Percentiles rank a stretch among this genome's conserved stretches.
These are phyloP conservation scores for Nasua narica DNA, from an alignment of 2,797 vertebrate genomes.

Conservation along the genomic window DNA sequence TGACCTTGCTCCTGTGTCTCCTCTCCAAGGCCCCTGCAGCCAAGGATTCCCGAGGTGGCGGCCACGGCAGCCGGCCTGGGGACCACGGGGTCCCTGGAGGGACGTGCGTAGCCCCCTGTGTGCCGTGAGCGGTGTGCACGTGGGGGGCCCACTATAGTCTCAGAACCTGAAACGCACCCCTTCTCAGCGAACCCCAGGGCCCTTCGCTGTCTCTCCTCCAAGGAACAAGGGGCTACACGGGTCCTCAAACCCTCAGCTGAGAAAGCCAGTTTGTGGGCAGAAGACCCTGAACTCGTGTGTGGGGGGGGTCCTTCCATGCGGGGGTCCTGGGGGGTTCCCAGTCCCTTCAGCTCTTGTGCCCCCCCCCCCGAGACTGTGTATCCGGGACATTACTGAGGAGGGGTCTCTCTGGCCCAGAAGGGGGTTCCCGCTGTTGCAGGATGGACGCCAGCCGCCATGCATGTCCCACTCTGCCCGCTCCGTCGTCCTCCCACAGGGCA, in stretches of 20 bases:
- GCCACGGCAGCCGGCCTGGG: background rate
- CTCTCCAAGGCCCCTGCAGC: accelerated
- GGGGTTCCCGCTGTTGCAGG: no score
- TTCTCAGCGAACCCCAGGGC: no score
- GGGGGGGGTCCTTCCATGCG: no score
- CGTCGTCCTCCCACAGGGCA: background rate
- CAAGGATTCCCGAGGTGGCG: background rate
- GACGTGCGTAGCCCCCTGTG: accelerated
- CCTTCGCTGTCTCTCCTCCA: background rate
- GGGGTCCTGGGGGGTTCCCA: background rate
- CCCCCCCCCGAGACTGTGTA: background rate
- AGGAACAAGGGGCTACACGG: background rate
- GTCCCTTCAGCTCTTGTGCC: background rate
- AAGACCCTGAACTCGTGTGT: background rate
- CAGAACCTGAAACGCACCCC: background rate
- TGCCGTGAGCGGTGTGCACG: no score
- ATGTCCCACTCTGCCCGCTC: accelerated
- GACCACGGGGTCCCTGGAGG: background rate
- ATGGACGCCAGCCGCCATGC: accelerated
- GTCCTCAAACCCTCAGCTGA: accelerated
- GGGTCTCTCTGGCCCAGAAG: background rate
- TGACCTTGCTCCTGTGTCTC: accelerated
- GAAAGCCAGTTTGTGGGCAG: background rate
- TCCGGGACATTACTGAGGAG: background rate
- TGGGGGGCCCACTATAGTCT: background rate